A percentile compares a stretch with the other conserved stretches of the same genome.
Evolutionary conservation across 2,113 vertebrate genomes (phyloP).

Genomic region (Phalacrocorax brasilianus): DNA sequence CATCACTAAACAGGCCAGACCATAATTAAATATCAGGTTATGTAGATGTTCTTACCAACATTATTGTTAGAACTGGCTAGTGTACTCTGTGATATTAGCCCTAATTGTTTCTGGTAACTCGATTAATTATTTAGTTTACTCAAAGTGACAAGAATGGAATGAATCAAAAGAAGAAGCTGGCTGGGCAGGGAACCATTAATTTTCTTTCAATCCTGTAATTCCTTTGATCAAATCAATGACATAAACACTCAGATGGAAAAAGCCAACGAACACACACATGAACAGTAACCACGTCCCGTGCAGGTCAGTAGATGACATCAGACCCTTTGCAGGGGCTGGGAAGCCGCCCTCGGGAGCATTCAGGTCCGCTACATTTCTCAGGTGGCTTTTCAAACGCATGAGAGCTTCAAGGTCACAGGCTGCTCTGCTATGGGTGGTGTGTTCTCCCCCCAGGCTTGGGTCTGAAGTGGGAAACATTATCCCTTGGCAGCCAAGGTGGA

Average conservation of each 20-base stretch:
- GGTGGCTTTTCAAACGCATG: not conserved
- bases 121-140: conserved; percentile 53
- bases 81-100: conserved; percentile 13
- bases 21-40: conserved; percentile 22
- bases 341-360: not conserved
- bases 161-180: conserved; percentile 43
- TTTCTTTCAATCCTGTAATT: conserved; percentile 6
- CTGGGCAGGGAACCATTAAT: not conserved
- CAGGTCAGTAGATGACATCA: not conserved
- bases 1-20: not conserved
- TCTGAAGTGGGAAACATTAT: not conserved
- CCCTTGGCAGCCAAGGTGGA: not conserved
- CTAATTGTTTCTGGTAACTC: conserved; percentile 30
- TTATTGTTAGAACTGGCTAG: conserved; percentile 10
- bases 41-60: conserved; percentile 13
- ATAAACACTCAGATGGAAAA: not conserved
- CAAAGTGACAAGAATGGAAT: conserved; percentile 35
- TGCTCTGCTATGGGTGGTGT: not conserved
- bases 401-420: not conserved
- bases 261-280: not conserved
- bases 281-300: not conserved
- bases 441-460: not conserved
- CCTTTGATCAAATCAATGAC: not conserved
- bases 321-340: not conserved
- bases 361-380: not conserved